phyloP scores from a whole-genome alignment of 1,140 invertebrate genomes.

The Dreissena polymorpha region DNA sequence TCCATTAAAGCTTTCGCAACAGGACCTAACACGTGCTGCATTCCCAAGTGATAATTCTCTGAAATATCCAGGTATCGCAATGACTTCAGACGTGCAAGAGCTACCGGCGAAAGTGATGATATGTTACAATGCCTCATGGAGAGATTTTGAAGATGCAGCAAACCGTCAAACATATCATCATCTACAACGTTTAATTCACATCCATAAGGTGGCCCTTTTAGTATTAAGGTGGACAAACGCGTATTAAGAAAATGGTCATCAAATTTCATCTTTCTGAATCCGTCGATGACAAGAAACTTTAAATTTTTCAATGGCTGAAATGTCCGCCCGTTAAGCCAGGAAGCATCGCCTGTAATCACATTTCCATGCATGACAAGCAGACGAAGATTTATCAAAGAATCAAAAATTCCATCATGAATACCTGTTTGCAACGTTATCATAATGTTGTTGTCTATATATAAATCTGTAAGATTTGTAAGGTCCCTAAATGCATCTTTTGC shows the following conservation, averaged over 20 bases:
- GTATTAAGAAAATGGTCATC: conserved; percentile 9
- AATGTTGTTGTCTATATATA: conserved; percentile 16
- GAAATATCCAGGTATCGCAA: conserved; percentile 33
- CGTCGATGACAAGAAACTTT: conserved; percentile 21
- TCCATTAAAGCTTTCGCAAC: conserved; percentile 4
- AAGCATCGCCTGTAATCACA: neutral
- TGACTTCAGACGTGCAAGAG: neutral
- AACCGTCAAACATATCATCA: conserved; percentile 14
- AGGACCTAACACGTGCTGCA: conserved; percentile 6
- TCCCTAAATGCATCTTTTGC: conserved; percentile 23
- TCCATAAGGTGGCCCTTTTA: neutral
- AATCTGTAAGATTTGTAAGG: neutral
- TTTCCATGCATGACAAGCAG: conserved; percentile 10
- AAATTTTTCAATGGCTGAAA: conserved; percentile 1
- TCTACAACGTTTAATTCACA: conserved; percentile 20
- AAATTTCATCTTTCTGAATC: conserved; percentile 3
- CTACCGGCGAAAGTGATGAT: neutral
- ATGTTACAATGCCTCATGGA: conserved; percentile 24
- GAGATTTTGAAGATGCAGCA: conserved; percentile 4
- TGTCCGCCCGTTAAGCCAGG: neutral
- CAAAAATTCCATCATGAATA: conserved; percentile 24
- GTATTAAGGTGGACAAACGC: conserved; percentile 11
- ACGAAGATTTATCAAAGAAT: conserved; percentile 1
- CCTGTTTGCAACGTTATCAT: neutral
- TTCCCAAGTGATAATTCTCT: conserved; percentile 18